These are phyloP conservation scores for Eunapius fragilis DNA, from an alignment of 37 sponge, comb jelly and placozoan species.

Conservation along the genomic window DNA sequence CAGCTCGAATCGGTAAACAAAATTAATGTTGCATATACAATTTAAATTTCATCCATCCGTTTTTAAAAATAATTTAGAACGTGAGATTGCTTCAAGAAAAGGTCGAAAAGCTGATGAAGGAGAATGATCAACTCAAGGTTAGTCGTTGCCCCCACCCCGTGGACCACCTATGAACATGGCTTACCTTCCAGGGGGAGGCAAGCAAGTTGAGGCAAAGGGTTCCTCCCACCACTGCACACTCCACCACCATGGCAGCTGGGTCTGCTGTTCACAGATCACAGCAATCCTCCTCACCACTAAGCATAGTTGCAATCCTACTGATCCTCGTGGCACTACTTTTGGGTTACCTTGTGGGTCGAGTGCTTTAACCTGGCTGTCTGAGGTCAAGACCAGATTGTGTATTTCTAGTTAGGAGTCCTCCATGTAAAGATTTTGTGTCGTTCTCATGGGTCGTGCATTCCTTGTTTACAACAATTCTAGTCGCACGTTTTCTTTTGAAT, in stretches of 20 bases:
- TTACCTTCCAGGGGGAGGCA: conserved; percentile 43
- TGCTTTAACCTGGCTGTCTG: neutral
- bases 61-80: conserved; percentile 48
- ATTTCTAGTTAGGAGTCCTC: no score
- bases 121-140: conserved; percentile 70
- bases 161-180: no score
- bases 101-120: conserved; percentile 37
- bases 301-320: conserved; percentile 51
- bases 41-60: no score
- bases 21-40: no score
- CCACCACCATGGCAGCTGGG: no score
- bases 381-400: no score
- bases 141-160: no score
- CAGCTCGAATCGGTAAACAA: conserved; percentile 30
- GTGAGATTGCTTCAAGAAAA: conserved; percentile 50
- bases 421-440: no score
- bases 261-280: neutral
- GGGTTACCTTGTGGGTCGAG: conserved; percentile 71
- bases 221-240: neutral
- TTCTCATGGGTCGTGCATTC: no score
- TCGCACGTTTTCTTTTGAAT: no score
- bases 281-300: conserved; percentile 29
- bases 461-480: no score
- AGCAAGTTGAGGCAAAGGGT: conserved; percentile 55
- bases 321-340: conserved; percentile 73